Evolutionary conservation across 2,113 vertebrate species (phyloP).

Genomic region (Ciconia stormi): DNA sequence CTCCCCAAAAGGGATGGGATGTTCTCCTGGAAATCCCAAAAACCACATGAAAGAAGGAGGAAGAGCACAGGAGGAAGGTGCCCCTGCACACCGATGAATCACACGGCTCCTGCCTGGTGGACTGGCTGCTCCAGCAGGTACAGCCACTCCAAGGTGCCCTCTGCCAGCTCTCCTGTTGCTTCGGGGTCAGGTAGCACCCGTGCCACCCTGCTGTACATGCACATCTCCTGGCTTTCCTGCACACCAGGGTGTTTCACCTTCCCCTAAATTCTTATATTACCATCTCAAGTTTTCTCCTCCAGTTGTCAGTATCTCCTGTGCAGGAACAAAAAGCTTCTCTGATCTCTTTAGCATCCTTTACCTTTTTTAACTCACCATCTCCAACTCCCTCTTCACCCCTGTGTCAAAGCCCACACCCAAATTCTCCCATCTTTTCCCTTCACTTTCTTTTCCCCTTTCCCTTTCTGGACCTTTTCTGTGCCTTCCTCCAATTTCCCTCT

Average conservation of each 20-base stretch:
- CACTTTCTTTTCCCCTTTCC: neutral
- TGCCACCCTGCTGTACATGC: neutral
- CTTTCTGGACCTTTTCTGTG: neutral
- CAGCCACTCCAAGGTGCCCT: neutral
- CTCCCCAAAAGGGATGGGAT: neutral
- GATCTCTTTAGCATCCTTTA: neutral
- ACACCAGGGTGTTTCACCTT: neutral
- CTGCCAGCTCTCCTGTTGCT: neutral
- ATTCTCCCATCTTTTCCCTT: neutral
- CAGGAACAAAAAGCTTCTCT: neutral
- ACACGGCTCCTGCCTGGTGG: neutral
- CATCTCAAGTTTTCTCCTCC: neutral
- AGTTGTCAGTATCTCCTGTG: neutral
- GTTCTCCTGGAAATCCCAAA: neutral
- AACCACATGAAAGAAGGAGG: neutral
- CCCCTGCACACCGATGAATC: fast-evolving
- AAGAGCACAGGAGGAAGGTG: neutral
- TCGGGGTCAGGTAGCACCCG: neutral
- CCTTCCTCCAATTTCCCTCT: neutral
- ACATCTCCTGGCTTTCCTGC: neutral
- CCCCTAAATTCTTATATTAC: neutral
- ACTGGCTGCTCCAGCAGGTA: neutral
- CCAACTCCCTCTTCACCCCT: neutral
- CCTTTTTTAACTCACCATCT: neutral
- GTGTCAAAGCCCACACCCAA: neutral